Percentiles rank a stretch among this genome's conserved stretches.
phyloP scores from a whole-genome alignment of 1,140 invertebrate genomes.

The Drosophila kanapiae region DNA sequence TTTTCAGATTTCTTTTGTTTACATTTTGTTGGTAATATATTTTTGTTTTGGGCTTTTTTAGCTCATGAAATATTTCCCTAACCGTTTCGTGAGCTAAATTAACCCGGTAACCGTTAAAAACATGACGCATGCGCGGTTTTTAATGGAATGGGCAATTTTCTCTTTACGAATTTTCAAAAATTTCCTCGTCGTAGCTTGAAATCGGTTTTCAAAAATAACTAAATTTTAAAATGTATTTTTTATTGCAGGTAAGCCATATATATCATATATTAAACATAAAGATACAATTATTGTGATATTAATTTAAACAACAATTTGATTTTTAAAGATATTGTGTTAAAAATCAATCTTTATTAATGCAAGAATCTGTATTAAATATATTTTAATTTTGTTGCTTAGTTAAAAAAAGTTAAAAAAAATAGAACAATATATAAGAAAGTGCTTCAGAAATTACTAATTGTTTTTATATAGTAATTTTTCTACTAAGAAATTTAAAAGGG shows the following conservation, averaged over 20 bases:
- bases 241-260: neutral
- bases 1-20: slow-evolving; percentile 39
- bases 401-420: too few species aligned
- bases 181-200: slow-evolving; percentile 1
- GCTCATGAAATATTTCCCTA: slow-evolving; percentile 4
- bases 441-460: too few species aligned
- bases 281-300: too few species aligned
- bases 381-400: too few species aligned
- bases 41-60: slow-evolving; percentile 71
- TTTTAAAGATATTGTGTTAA: too few species aligned
- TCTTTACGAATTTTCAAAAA: slow-evolving; percentile 30
- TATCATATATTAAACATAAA: too few species aligned
- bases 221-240: neutral
- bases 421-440: too few species aligned
- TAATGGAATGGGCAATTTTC: slow-evolving; percentile 7
- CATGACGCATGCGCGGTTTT: slow-evolving; percentile 57
- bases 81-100: slow-evolving; percentile 45
- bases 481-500: too few species aligned
- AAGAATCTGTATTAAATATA: too few species aligned
- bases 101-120: slow-evolving; percentile 48
- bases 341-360: too few species aligned
- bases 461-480: too few species aligned
- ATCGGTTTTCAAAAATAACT: neutral
- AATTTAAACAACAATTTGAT: too few species aligned
- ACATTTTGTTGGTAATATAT: slow-evolving; percentile 30